Evolutionary conservation across 2,797 vertebrate genomes (phyloP).

Genomic region (Coreius guichenoti): DNA sequence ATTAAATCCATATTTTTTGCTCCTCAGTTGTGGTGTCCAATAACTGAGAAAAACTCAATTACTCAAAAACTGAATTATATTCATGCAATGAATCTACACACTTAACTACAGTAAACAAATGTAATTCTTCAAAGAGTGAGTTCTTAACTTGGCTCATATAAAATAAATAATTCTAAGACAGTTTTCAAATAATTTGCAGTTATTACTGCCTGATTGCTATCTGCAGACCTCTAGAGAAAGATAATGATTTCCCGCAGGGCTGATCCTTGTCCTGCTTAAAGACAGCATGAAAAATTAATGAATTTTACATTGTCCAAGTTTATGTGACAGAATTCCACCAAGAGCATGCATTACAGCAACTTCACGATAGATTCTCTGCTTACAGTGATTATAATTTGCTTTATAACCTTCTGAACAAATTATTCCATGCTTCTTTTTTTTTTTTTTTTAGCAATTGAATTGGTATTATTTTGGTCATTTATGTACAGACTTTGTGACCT

Average conservation of each 20-base stretch:
- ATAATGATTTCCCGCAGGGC: slow-evolving; percentile 47
- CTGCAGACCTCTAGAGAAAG: slow-evolving; percentile 40
- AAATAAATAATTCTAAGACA: slow-evolving; percentile 36
- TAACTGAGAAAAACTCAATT: not conserved
- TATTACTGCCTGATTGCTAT: slow-evolving; percentile 43
- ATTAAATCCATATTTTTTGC: not conserved
- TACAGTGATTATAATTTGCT: not conserved
- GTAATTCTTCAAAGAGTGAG: not conserved
- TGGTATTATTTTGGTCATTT: not conserved
- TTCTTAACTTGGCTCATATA: slow-evolving; percentile 6
- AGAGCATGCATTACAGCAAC: not conserved
- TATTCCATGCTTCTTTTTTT: not conserved
- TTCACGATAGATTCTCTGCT: not conserved
- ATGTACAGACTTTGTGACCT: too few relatives aligned
- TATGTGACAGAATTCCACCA: not conserved
- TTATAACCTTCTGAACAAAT: not conserved
- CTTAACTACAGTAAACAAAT: not conserved
- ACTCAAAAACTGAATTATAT: too few relatives aligned
- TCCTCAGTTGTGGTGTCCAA: not conserved
- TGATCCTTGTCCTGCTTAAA: slow-evolving; percentile 50
- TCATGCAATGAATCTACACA: not conserved
- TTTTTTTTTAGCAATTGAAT: not conserved
- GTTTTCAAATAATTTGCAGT: slow-evolving; percentile 39
- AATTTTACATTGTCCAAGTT: slow-evolving; percentile 20
- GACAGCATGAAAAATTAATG: slow-evolving; percentile 19